Conservation (phyloP, 2,113 vertebrate genomes). For the Grantiella picta region DNA sequence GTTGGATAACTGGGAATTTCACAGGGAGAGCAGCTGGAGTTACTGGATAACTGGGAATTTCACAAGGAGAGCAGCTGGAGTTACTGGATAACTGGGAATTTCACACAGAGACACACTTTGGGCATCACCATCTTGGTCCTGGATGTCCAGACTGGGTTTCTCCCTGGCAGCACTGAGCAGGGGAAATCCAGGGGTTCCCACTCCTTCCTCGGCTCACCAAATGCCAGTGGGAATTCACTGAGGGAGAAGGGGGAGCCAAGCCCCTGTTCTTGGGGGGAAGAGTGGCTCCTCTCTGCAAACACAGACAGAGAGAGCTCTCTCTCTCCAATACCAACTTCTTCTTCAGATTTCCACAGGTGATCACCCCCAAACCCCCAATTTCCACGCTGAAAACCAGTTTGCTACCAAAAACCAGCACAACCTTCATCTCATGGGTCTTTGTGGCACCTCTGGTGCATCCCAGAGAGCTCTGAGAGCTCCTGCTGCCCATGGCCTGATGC, state of each 20-base stretch:
- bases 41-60: background rate
- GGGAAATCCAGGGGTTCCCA: background rate
- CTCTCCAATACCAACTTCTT: background rate
- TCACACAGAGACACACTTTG: background rate
- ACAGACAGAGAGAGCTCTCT: background rate
- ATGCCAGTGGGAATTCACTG: background rate
- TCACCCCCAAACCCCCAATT: background rate
- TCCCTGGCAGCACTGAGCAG: background rate
- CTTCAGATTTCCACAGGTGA: accelerated
- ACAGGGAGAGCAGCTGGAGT: background rate
- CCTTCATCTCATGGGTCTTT: background rate
- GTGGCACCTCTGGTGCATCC: background rate
- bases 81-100: background rate
- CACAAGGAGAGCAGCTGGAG: background rate
- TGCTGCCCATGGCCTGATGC: background rate
- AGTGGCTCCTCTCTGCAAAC: background rate
- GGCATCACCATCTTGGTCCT: background rate
- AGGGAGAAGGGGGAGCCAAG: background rate
- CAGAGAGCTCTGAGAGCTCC: background rate
- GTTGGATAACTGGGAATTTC: background rate
- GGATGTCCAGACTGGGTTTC: background rate
- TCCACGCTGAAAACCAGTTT: background rate
- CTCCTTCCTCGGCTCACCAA: background rate
- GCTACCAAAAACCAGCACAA: background rate
- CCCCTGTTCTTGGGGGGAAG: background rate